Evolutionary conservation across 2,797 vertebrate species (phyloP).

Genomic region (Hydrolagus colliei): DNA sequence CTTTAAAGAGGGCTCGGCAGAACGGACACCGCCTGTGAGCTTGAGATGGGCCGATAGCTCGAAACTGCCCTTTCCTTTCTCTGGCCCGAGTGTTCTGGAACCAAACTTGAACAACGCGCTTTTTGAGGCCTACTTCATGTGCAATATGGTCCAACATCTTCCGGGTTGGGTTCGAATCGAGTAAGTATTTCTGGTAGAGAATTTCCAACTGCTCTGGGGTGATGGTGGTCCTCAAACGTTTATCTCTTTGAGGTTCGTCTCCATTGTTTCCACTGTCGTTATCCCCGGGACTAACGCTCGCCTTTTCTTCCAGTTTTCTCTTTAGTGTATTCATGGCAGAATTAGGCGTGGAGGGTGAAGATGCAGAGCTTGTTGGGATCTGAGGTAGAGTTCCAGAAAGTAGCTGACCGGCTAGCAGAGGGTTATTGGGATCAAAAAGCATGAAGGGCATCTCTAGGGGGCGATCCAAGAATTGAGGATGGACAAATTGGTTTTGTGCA

Average conservation of each 20-base stretch:
- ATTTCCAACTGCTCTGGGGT: conserved; percentile 96
- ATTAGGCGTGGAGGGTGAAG: conserved; percentile 91
- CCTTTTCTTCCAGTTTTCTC: conserved; percentile 96
- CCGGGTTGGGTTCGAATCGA: conserved; percentile 95
- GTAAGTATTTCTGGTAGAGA: conserved; percentile 94
- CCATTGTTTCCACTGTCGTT: conserved; percentile 93
- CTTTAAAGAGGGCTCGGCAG: conserved; percentile 95
- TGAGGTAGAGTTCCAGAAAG: conserved; percentile 89
- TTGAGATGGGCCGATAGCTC: conserved; percentile 92
- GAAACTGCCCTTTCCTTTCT: conserved; percentile 94
- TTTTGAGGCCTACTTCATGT: conserved; percentile 96
- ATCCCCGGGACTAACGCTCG: conserved; percentile 90
- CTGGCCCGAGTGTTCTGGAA: conserved; percentile 97
- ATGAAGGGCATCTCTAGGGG: conserved; percentile 96
- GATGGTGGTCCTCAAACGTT: conserved; percentile 92
- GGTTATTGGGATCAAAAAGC: conserved; percentile 96
- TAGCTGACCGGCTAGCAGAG: conserved; percentile 86
- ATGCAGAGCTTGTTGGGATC: conserved; percentile 87
- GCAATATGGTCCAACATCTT: conserved; percentile 99
- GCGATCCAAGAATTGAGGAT: conserved; percentile 91
- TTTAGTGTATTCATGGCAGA: conserved; percentile 95
- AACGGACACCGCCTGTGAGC: conserved; percentile 95
- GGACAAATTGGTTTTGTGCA: conserved; percentile 96
- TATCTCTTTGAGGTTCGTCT: conserved; percentile 95
- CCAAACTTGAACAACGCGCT: conserved; percentile 97